Conservation (phyloP, 2,797 vertebrate species). For the Alcedo quadribrachys region DNA sequence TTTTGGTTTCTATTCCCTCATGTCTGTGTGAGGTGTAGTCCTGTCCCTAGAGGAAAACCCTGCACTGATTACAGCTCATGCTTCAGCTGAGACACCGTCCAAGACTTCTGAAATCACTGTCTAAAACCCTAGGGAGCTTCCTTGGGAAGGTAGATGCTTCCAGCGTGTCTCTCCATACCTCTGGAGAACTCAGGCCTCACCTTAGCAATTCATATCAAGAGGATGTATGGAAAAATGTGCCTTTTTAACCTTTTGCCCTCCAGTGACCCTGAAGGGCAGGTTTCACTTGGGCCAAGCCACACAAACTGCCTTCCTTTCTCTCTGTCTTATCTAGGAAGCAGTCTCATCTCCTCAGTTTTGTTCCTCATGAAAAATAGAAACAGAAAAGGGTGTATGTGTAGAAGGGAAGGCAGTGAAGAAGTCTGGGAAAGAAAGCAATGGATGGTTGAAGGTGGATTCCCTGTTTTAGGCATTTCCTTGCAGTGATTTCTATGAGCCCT, state of each 20-base stretch:
- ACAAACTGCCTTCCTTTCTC: background rate
- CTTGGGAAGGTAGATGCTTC: background rate
- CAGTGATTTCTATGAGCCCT: background rate
- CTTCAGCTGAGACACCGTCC: background rate
- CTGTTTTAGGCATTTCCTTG: background rate
- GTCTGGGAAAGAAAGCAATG: background rate
- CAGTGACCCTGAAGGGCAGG: background rate
- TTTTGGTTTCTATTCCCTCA: background rate
- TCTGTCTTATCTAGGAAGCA: background rate
- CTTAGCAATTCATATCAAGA: background rate
- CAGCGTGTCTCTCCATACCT: background rate
- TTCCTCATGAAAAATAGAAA: background rate
- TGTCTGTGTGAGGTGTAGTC: background rate
- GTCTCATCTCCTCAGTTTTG: background rate
- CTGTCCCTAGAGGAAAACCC: background rate
- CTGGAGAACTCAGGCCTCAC: background rate
- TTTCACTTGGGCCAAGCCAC: background rate
- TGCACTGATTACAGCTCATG: background rate
- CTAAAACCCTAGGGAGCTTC: background rate
- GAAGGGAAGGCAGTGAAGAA: background rate
- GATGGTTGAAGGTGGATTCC: background rate
- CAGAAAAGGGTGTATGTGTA: background rate
- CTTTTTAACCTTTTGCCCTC: constrained; percentile 14
- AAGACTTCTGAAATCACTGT: background rate
- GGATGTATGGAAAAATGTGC: background rate